phyloP scores from a whole-genome alignment of 2,113 vertebrate genomes.

The Porphyrio hochstetteri region DNA sequence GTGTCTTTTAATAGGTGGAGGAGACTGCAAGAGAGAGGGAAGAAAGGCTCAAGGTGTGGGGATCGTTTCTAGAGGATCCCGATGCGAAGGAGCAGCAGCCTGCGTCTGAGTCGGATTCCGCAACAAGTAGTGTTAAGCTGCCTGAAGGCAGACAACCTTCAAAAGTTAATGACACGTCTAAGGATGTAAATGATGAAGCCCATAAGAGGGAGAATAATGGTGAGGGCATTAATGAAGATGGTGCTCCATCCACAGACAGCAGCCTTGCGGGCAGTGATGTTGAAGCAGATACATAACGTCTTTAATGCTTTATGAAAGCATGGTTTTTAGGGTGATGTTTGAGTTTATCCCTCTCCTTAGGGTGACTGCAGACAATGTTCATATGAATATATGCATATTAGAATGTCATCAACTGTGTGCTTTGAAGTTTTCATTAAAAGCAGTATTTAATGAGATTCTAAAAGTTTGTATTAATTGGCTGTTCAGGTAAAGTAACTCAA shows the following conservation, averaged over 20 bases:
- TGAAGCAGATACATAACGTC: constrained; percentile 73
- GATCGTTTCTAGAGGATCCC: constrained; percentile 79
- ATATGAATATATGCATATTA: constrained; percentile 52
- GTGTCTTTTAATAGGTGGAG: constrained; percentile 81
- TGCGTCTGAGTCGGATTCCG: neutral
- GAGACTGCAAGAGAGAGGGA: constrained; percentile 94
- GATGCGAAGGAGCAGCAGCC: constrained; percentile 45
- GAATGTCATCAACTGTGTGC: constrained; percentile 52
- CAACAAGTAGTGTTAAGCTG: constrained; percentile 45
- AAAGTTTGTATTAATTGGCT: constrained; percentile 62
- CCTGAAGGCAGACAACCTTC: constrained; percentile 39
- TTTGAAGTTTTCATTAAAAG: constrained; percentile 65
- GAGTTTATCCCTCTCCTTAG: constrained; percentile 48
- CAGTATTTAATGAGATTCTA: constrained; percentile 50
- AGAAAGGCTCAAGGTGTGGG: constrained; percentile 92
- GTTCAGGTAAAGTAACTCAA: constrained; percentile 59
- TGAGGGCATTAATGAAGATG: constrained; percentile 63
- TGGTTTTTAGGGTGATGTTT: constrained; percentile 54
- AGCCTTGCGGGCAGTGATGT: constrained; percentile 87
- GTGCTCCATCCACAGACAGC: constrained; percentile 86
- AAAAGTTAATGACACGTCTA: constrained; percentile 16
- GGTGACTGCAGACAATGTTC: constrained; percentile 59
- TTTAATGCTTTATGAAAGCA: constrained; percentile 19
- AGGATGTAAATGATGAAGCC: constrained; percentile 26
- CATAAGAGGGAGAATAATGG: constrained; percentile 44